phyloP scores from a whole-genome alignment of 2,113 vertebrate genomes.

The Rhinoderma darwinii region DNA sequence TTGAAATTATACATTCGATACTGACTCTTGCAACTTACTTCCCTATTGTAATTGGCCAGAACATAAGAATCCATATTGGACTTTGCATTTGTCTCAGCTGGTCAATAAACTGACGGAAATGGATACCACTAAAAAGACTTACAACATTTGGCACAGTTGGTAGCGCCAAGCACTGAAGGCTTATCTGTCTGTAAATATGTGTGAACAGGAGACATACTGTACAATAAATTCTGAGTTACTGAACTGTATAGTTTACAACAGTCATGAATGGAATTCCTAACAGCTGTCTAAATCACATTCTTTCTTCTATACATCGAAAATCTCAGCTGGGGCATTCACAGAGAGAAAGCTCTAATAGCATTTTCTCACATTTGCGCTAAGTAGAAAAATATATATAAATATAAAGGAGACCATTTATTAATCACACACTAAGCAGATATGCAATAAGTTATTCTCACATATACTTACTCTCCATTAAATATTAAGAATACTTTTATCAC shows the following conservation, averaged over 20 bases:
- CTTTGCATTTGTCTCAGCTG: conserved; percentile 5
- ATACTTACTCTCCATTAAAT: not conserved
- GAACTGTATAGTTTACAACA: conserved; percentile 1
- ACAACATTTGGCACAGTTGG: conserved; percentile 27
- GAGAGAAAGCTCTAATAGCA: not conserved
- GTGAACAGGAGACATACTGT: not conserved
- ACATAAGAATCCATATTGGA: not conserved
- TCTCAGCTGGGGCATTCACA: not conserved
- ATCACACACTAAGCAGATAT: not conserved
- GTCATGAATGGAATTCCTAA: conserved; percentile 12
- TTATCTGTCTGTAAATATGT: not conserved
- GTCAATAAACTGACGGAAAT: conserved; percentile 1
- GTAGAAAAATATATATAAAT: not conserved
- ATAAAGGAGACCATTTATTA: not conserved
- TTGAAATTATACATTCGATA: not conserved
- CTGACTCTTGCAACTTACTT: not conserved
- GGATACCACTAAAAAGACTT: not conserved
- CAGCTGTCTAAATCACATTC: conserved; percentile 20
- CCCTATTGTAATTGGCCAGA: not conserved
- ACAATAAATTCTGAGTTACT: conserved; percentile 10
- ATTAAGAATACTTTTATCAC: too few species aligned
- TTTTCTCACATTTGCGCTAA: not conserved
- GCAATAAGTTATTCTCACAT: not conserved
- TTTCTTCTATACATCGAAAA: not conserved
- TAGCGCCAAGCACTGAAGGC: not conserved